phyloP scores from a whole-genome alignment of 2,888 invertebrate genomes.

The Lasioglossum vierecki region DNA sequence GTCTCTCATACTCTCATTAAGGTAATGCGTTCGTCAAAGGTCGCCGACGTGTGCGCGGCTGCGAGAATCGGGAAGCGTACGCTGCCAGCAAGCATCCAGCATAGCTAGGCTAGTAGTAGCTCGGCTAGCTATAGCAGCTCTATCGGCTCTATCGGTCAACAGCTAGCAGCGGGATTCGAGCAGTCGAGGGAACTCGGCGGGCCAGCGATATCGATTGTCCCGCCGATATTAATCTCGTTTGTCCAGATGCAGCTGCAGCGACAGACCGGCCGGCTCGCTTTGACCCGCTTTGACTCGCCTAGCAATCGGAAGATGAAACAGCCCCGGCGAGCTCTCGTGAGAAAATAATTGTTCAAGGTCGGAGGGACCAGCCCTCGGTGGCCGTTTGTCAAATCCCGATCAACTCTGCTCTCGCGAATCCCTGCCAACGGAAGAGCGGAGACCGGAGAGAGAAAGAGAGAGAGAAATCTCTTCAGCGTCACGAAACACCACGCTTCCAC shows the following conservation, averaged over 20 bases:
- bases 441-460: not conserved
- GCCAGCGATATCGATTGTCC: constrained; percentile 57
- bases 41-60: constrained; percentile 15
- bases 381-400: constrained; percentile 48
- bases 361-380: constrained; percentile 12
- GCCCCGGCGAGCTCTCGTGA: not conserved
- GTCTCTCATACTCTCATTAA: constrained; percentile 48
- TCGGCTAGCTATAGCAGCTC: not conserved
- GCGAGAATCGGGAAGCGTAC: constrained; percentile 25
- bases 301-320: constrained; percentile 67
- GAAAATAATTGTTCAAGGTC: constrained; percentile 70
- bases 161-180: constrained; percentile 17
- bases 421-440: not conserved
- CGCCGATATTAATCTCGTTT: constrained; percentile 64
- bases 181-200: constrained; percentile 28
- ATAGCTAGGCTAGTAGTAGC: not conserved
- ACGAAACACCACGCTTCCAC: constrained; percentile 14
- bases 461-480: constrained; percentile 1
- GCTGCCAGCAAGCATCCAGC: not conserved
- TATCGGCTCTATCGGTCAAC: not conserved
- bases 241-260: constrained; percentile 33
- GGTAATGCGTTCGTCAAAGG: constrained; percentile 39
- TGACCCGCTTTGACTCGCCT: not conserved
- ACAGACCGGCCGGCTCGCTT: constrained; percentile 44
- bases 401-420: constrained; percentile 11